Evolutionary conservation across 2,113 vertebrate genomes (phyloP), one percentile per base, ranked within the genome.

Genomic region (Triplophysa siluroides): DNA sequence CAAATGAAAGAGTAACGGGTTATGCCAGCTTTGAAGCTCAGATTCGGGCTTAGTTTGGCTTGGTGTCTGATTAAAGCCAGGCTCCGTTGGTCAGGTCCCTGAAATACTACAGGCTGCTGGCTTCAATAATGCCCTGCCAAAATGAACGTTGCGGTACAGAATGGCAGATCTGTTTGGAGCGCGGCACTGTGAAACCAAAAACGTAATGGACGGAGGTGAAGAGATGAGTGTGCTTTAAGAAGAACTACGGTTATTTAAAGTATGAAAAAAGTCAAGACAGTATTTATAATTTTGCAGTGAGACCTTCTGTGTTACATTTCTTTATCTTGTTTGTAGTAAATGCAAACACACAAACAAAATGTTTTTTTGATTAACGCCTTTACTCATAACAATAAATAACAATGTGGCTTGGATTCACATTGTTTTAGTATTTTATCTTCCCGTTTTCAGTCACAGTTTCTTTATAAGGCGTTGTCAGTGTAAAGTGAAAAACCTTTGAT

Each of bases 1-100:
- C 62, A 66, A 77, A 77, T 77, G 73, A 76, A 76, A 76, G 73
- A 47, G 73, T 63, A 60, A 60, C 60, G 60, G 38, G 26, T 74
- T 50, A n/a, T 81, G 61, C 50, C 23, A 29, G 47, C 50, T 81
- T 81, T 81, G 71, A 81, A 75, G 79, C 71, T 54, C 60, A 14
- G 38, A 26, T 66, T 81, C 26, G 33, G 68, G 56, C 50, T 78
- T 54, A 21, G 64, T 41, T 78, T 64, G 78, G 73, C 60, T 64
- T 4, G 18, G 73, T 52, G 75, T 65, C 29, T 80, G 78, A 74
- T 56, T 65, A 73, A 80, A 63, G 29, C 70, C 78, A 74, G 78
- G 63, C 79, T 75, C 47, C 5, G 52, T 60, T 75, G 79, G 71
- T 81, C 70, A 54, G 23, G 63, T 50, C 38, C 70, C 21, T 80